These are phyloP conservation scores for Characodon lateralis DNA, from an alignment of 2,797 vertebrate species.

Conservation along the genomic window DNA sequence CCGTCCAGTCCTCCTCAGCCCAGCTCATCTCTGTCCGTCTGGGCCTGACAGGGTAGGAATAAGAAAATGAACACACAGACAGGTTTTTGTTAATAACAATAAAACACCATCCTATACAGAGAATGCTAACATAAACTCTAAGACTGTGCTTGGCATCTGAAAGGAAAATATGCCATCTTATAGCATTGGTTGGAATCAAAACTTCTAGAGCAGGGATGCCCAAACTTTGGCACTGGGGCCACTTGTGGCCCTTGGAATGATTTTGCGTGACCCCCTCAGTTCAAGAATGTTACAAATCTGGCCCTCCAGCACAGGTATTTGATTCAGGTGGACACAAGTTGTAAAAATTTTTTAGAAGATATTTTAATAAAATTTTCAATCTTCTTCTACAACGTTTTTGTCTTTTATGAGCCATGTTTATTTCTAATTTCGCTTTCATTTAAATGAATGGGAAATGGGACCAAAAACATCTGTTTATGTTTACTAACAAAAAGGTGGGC, in stretches of 20 bases:
- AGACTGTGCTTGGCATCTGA: background rate
- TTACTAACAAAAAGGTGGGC: background rate
- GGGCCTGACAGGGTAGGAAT: constrained; percentile 18
- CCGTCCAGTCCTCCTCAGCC: constrained; percentile 85
- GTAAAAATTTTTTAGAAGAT: background rate
- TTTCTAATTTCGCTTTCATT: background rate
- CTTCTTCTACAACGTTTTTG: background rate
- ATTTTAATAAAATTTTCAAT: background rate
- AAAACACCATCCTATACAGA: background rate
- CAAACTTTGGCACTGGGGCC: background rate
- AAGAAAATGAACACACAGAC: constrained; percentile 7
- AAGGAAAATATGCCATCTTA: too few species aligned
- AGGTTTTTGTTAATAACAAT: background rate
- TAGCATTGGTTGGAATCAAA: background rate
- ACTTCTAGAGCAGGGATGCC: background rate
- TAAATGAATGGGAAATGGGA: background rate
- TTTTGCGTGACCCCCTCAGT: background rate
- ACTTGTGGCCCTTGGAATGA: background rate
- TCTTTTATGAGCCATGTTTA: background rate
- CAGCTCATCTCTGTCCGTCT: constrained; percentile 80
- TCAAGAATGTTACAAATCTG: background rate
- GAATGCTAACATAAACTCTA: background rate
- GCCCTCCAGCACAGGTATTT: background rate
- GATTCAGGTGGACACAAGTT: background rate
- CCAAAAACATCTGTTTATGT: background rate